phyloP scores from a whole-genome alignment of 2,797 vertebrate genomes.

The Halcyon badia region DNA sequence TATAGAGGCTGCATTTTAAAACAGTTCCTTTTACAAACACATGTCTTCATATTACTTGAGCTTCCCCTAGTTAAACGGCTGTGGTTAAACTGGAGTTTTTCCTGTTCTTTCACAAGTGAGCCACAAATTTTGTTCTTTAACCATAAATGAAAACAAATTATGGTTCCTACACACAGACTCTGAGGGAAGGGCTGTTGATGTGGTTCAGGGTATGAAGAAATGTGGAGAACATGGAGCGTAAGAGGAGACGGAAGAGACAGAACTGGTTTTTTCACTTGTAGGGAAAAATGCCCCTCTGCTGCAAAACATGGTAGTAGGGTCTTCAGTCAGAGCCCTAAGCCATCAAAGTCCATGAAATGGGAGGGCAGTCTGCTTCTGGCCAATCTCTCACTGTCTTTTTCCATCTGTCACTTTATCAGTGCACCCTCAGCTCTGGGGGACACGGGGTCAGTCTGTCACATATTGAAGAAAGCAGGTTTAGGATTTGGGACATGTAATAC shows the following conservation, averaged over 20 bases:
- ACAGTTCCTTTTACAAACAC: not conserved
- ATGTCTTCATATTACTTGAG: not conserved
- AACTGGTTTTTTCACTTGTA: not conserved
- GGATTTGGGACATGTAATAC: not conserved
- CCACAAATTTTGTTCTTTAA: not conserved
- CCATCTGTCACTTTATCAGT: not conserved
- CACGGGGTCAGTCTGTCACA: not conserved
- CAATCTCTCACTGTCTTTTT: not conserved
- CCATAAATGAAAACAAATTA: not conserved
- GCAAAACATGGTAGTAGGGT: not conserved
- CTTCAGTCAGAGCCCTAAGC: not conserved
- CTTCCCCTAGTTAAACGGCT: not conserved
- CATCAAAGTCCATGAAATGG: not conserved
- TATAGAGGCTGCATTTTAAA: not conserved
- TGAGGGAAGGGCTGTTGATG: not conserved
- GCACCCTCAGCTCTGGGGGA: not conserved
- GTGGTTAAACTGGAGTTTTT: not conserved
- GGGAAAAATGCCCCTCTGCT: not conserved
- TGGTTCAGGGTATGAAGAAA: not conserved
- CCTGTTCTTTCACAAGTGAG: not conserved
- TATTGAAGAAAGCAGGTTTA: not conserved
- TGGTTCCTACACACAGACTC: not conserved
- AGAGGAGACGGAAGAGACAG: not conserved
- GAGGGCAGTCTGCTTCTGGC: not conserved
- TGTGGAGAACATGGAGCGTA: not conserved